Percentiles rank a stretch among this genome's conserved stretches.
These are phyloP conservation scores for Adoxophyes honmai DNA, from an alignment of 1,140 invertebrate species.

Conservation along the genomic window DNA sequence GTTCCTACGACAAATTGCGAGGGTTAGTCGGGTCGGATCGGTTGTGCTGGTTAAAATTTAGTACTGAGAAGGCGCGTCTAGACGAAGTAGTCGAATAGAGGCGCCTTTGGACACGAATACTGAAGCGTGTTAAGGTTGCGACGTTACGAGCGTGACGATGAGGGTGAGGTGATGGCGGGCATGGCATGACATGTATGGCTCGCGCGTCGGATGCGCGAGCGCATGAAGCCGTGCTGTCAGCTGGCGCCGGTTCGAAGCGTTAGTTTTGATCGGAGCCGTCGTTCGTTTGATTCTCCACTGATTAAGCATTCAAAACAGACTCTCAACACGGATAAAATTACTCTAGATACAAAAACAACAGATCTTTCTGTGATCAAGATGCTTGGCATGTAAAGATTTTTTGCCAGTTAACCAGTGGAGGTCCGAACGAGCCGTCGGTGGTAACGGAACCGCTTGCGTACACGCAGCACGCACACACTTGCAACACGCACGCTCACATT, in stretches of 20 bases:
- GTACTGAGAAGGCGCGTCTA: slow-evolving; percentile 1
- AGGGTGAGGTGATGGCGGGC: slow-evolving; percentile 33
- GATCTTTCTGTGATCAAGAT: no score
- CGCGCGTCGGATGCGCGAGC: slow-evolving; percentile 39
- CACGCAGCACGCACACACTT: slow-evolving; percentile 69
- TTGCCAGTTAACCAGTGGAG: background rate
- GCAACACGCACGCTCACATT: slow-evolving; percentile 71
- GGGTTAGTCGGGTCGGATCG: background rate
- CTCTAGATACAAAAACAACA: background rate
- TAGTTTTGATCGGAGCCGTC: slow-evolving; percentile 41
- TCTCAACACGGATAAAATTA: background rate
- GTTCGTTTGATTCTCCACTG: slow-evolving; percentile 29
- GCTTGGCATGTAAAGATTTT: background rate
- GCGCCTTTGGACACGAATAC: slow-evolving; percentile 32
- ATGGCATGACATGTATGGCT: slow-evolving; percentile 44
- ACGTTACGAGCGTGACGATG: slow-evolving; percentile 30
- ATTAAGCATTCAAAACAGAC: background rate
- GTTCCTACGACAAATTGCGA: slow-evolving; percentile 52
- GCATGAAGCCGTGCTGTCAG: slow-evolving; percentile 58
- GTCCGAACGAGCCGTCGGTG: slow-evolving; percentile 19
- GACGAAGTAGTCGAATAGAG: background rate
- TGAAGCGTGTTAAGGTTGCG: slow-evolving; percentile 54
- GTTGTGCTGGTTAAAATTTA: background rate
- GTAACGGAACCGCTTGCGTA: slow-evolving; percentile 39
- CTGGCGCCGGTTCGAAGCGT: slow-evolving; percentile 54